phyloP scores from a whole-genome alignment of 2,113 vertebrate species.

The human (Homo sapiens) region GRCh38 chrX:138787001-138787500 shows the following conservation, averaged over 20 bases:
- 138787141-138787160: conserved; percentile 22
- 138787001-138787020: conserved; percentile 40
- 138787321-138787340: not conserved
- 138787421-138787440: not conserved
- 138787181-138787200: not conserved
- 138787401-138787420: not conserved
- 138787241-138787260: not conserved
- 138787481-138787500: not conserved
- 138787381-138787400: not conserved
- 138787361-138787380: not conserved
- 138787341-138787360: not conserved
- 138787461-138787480: not conserved
- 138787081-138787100: conserved; percentile 40
- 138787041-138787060: conserved; percentile 14
- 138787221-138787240: not conserved
- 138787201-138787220: not conserved
- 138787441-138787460: not conserved
- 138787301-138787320: not conserved
- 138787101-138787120: conserved; percentile 51
- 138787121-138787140: conserved; percentile 42
- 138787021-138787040: conserved; percentile 11
- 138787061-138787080: conserved; percentile 36
- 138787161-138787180: conserved; percentile 57
- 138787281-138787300: not conserved
- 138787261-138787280: not conserved